Evolutionary conservation across 2,797 vertebrate species (phyloP).

Genomic region (Malurus splendens): DNA sequence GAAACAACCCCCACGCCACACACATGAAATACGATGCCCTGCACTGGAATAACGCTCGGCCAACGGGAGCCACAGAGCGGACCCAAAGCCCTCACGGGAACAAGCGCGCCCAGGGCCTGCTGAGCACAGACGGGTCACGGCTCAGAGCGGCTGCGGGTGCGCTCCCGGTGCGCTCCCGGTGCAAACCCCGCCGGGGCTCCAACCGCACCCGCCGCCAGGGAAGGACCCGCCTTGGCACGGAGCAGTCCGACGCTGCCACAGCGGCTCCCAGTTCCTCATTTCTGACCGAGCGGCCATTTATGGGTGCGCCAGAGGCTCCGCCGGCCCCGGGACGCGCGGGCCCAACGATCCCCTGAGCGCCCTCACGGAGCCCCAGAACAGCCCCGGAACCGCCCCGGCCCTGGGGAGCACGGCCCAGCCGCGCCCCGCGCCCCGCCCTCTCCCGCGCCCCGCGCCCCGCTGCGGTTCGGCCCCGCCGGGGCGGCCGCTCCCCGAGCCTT

Average conservation of each 20-base stretch:
- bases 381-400: not conserved
- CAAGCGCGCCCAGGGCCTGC: not conserved
- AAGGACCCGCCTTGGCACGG: not conserved
- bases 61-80: not conserved
- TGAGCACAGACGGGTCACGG: not conserved
- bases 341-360: too few relatives aligned
- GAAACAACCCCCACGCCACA: too few relatives aligned
- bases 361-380: not conserved
- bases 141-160: not conserved
- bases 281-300: not conserved
- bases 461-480: not conserved
- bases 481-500: not conserved
- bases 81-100: rapidly evolving
- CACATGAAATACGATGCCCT: rapidly evolving
- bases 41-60: rapidly evolving
- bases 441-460: too few relatives aligned
- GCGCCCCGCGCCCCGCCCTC: too few relatives aligned
- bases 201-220: not conserved
- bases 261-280: not conserved
- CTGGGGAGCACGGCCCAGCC: too few relatives aligned
- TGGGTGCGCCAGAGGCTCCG: not conserved
- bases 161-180: not conserved
- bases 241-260: not conserved
- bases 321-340: not conserved
- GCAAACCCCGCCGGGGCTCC: not conserved